A percentile compares a stretch with the other conserved stretches of the same genome.
Evolutionary conservation across 2,888 invertebrate genomes (phyloP).

Genomic region (Cephalotes varians): DNA sequence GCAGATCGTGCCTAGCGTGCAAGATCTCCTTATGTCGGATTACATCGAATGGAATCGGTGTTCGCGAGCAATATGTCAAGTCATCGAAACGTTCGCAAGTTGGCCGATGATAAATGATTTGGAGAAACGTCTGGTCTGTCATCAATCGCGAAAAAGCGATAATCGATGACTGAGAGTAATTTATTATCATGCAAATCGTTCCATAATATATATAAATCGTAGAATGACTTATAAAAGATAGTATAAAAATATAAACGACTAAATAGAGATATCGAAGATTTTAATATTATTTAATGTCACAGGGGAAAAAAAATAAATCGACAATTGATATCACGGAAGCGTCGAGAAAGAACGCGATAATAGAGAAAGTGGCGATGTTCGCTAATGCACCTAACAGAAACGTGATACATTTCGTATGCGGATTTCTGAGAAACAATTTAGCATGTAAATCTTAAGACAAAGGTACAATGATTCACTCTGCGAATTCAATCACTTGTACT

Average conservation of each 20-base stretch:
- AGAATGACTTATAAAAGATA: not conserved
- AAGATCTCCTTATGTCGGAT: slow-evolving; percentile 8
- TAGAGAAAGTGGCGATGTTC: not conserved
- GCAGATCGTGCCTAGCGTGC: not conserved
- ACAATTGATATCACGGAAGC: not conserved
- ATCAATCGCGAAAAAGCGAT: not conserved
- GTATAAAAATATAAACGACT: not conserved
- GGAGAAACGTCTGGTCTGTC: not conserved
- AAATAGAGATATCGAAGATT: not conserved
- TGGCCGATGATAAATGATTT: slow-evolving; percentile 59
- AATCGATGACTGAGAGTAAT: not conserved
- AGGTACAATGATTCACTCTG: slow-evolving; percentile 1
- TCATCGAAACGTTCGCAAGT: slow-evolving; percentile 19
- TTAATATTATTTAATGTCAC: not conserved
- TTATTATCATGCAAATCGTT: not conserved
- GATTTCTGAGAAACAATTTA: slow-evolving; percentile 2
- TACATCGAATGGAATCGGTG: slow-evolving; percentile 43
- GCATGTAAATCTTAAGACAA: slow-evolving; percentile 1
- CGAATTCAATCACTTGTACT: not conserved
- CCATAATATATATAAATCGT: not conserved
- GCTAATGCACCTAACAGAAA: not conserved
- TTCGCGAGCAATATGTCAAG: not conserved
- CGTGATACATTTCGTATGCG: not conserved
- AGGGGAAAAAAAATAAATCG: not conserved
- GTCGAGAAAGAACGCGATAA: not conserved